Conservation (phyloP, 2,888 invertebrate species). For the Coenonympha arcania region DNA sequence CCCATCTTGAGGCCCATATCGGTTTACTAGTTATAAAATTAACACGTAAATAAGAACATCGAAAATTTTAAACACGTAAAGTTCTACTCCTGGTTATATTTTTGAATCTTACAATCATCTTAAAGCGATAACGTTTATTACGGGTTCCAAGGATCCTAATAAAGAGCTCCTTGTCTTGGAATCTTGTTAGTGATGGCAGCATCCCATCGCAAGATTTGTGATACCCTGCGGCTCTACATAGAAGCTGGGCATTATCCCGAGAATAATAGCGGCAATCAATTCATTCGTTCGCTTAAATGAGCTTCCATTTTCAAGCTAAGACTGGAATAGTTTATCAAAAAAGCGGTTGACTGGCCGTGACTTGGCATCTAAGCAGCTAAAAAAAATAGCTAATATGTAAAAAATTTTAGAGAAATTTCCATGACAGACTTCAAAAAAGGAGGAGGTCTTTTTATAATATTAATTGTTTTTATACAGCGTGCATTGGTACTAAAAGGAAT, state of each 20-base stretch:
- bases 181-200: constrained; percentile 25
- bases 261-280: constrained; percentile 29
- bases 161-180: constrained; percentile 20
- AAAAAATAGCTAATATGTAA: neutral
- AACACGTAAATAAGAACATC: no score
- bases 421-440: neutral
- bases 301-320: constrained; percentile 25
- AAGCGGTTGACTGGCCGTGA: constrained; percentile 11
- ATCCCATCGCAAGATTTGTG: constrained; percentile 26
- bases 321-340: constrained; percentile 20
- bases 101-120: neutral
- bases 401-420: neutral
- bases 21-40: no score
- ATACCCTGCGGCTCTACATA: constrained; percentile 24
- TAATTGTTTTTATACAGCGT: no score
- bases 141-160: constrained; percentile 4
- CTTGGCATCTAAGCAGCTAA: neutral
- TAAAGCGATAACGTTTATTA: neutral
- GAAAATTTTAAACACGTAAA: no score
- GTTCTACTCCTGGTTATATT: neutral
- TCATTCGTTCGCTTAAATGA: constrained; percentile 27
- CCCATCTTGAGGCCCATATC: no score
- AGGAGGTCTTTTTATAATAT: no score
- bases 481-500: no score
- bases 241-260: constrained; percentile 27